phyloP scores from a whole-genome alignment of 2,888 invertebrate species.

The Netelia fuscicornis region DNA sequence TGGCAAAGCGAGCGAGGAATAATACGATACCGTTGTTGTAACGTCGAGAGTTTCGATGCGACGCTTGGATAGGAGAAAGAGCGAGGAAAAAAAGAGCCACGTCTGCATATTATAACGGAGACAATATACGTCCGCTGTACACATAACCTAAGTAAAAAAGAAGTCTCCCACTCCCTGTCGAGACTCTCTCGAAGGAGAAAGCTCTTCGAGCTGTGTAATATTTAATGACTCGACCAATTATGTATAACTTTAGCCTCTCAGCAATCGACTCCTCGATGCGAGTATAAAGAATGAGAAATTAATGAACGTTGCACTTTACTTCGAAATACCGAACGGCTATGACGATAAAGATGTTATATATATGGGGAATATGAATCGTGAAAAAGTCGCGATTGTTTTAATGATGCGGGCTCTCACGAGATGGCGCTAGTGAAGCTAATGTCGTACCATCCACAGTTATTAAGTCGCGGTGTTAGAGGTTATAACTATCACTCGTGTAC shows the following conservation, averaged over 20 bases:
- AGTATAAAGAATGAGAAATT: constrained; percentile 31
- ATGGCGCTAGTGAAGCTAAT: neutral
- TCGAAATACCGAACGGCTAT: constrained; percentile 7
- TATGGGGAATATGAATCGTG: neutral
- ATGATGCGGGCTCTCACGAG: neutral
- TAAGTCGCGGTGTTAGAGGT: neutral
- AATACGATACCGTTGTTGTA: constrained; percentile 60
- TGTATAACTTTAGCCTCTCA: constrained; percentile 22
- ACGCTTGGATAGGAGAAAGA: neutral
- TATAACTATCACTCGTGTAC: too few relatives aligned
- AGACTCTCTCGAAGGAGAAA: constrained; percentile 52
- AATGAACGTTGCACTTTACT: constrained; percentile 35
- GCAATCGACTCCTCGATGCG: neutral
- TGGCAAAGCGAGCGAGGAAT: constrained; percentile 29
- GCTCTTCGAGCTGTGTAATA: constrained; percentile 45
- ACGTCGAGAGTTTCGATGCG: constrained; percentile 29
- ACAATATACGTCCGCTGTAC: constrained; percentile 37
- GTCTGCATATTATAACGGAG: constrained; percentile 31
- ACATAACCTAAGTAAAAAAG: constrained; percentile 9
- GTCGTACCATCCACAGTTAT: neutral
- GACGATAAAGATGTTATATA: constrained; percentile 19
- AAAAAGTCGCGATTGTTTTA: constrained; percentile 20
- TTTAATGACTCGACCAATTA: constrained; percentile 50
- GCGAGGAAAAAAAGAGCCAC: constrained; percentile 15
- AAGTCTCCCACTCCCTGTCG: constrained; percentile 26